Conservation (phyloP, 35 echinoderm and acorn worm species). For the Diadema setosum region DNA sequence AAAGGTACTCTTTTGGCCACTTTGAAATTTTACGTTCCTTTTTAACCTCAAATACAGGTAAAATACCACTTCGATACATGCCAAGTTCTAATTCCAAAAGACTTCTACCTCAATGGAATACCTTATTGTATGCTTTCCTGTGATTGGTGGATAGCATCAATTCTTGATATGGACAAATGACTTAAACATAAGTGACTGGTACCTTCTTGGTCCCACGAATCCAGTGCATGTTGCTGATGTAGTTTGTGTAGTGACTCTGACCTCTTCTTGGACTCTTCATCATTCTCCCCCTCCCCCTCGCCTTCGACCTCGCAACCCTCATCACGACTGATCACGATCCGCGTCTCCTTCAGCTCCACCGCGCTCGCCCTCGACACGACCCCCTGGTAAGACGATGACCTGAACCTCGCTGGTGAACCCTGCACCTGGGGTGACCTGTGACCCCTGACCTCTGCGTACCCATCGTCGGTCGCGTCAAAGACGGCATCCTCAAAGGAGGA, state of each 20-base stretch:
- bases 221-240: not conserved
- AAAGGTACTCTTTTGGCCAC: too few species aligned
- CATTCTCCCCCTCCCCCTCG: not conserved
- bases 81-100: too few species aligned
- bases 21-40: too few species aligned
- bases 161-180: too few species aligned
- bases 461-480: not conserved
- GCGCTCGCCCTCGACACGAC: too few species aligned
- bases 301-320: not conserved
- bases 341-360: not conserved
- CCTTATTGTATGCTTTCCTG: too few species aligned
- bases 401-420: not conserved
- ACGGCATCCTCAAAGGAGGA: not conserved
- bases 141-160: too few species aligned
- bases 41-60: too few species aligned
- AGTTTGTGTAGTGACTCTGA: not conserved
- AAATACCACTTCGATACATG: too few species aligned
- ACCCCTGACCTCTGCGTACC: not conserved
- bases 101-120: too few species aligned
- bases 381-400: not conserved
- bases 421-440: not conserved
- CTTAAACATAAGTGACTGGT: too few species aligned
- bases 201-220: conserved; percentile 19
- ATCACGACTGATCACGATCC: not conserved
- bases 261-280: not conserved